Evolutionary conservation across 2,113 vertebrate species (phyloP), one percentile per base, ranked within the genome.

Genomic region (Gobius niger): DNA sequence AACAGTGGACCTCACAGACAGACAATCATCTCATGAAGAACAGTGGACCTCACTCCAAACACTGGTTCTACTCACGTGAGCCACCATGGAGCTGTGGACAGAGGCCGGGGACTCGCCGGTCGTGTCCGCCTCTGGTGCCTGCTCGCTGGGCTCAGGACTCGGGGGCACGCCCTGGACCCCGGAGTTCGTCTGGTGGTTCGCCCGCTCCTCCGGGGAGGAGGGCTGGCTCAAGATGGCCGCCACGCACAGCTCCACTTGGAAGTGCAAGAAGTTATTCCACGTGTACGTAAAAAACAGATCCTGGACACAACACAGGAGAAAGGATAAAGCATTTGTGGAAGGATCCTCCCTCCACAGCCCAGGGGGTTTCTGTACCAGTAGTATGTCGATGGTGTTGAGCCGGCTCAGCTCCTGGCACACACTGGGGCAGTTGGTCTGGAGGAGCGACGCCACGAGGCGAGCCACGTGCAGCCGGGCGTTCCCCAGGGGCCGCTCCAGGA

Each of bases 251-350:
- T 99, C 96, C 92, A 99, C 96, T 96, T 99, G 96, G 92, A 96
- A 94, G 92, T 99, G 97, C 93, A 99, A 89, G 84, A 99, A 98
- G 88, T 99, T 99, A 91, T 99, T 99, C 97, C 97, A 99, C 12
- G 95, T 94, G 91, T 97, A 99, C 85, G 96, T 96, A 88, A 99
- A 98, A 91, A 98, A 98, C 81, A 99, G 91, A 90, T 99, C 96
- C 97, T 99, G 81, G n/a, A 16, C 44, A 75, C 0, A 46, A 72
- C 49, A 62, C 7, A 60, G 13, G 40, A 7, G 6, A 9, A 13
- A 49, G 47, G 5, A 47, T 13, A 5, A 47, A 4, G 9, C 0
- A 47, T 47, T 47, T n/a, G n/a, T n/a, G n/a, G n/a, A n/a, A n/a
- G n/a, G n/a, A n/a, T n/a, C n/a, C n/a, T n/a, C n/a, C n/a, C n/a